Percentiles rank a stretch among this genome's conserved stretches.
Conservation (phyloP, 2,888 invertebrate species). For the Parnassius apollo region DNA sequence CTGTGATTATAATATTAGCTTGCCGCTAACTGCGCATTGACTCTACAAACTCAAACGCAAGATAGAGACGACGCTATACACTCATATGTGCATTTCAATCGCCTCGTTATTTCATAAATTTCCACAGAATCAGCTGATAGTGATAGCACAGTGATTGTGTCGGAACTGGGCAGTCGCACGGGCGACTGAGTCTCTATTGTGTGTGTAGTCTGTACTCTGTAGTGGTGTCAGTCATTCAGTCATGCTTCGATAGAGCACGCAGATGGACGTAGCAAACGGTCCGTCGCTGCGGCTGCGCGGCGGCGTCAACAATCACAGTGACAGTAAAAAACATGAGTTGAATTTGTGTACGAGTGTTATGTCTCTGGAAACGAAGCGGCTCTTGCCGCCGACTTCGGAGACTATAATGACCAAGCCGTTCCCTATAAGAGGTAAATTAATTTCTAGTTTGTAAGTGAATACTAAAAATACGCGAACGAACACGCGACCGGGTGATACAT, state of each 20-base stretch:
- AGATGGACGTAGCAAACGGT: constrained; percentile 69
- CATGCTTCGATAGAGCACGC: constrained; percentile 62
- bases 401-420: constrained; percentile 95
- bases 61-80: constrained; percentile 28
- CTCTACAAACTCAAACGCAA: constrained; percentile 33
- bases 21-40: constrained; percentile 35
- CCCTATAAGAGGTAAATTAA: constrained; percentile 87
- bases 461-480: constrained; percentile 54
- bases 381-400: constrained; percentile 89
- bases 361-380: constrained; percentile 84
- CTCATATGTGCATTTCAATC: constrained; percentile 1
- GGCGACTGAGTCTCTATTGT: constrained; percentile 9
- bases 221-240: constrained; percentile 43
- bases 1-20: constrained; percentile 11
- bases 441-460: constrained; percentile 9
- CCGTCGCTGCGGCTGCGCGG: constrained; percentile 74
- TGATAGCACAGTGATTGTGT: constrained; percentile 37
- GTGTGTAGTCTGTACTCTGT: constrained; percentile 3
- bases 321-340: constrained; percentile 76
- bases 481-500: constrained; percentile 1
- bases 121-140: constrained; percentile 52
- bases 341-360: constrained; percentile 85
- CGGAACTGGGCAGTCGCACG: constrained; percentile 18
- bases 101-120: constrained; percentile 34
- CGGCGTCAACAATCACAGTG: constrained; percentile 58